phyloP scores from a whole-genome alignment of 2,888 invertebrate species.

The Litoditis marina region DNA sequence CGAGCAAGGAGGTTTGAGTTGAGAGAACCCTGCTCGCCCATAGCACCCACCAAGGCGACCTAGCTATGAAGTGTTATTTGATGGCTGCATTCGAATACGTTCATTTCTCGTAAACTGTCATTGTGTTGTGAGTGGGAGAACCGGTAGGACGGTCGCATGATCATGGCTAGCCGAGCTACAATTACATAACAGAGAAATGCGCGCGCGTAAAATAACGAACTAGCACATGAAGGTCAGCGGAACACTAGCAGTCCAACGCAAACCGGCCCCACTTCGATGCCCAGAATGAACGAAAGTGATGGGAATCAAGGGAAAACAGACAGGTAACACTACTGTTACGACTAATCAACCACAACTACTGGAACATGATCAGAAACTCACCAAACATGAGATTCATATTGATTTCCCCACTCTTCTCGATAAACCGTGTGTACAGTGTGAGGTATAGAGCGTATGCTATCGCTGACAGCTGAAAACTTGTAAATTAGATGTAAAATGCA shows the following conservation, averaged over 20 bases:
- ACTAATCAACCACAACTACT: too few relatives aligned
- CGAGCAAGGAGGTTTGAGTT: too few relatives aligned
- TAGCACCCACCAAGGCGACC: too few relatives aligned
- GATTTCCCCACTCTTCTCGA: constrained; percentile 86
- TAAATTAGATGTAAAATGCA: too few relatives aligned
- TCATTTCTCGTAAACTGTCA: too few relatives aligned
- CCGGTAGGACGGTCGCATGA: too few relatives aligned
- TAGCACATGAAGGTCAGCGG: constrained; percentile 1
- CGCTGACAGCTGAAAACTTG: constrained; percentile 64
- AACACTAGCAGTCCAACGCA: background rate
- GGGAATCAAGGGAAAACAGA: background rate
- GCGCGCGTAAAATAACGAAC: constrained; percentile 1
- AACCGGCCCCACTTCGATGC: background rate
- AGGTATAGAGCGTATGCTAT: constrained; percentile 86
- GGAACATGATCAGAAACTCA: too few relatives aligned
- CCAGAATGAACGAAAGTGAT: background rate
- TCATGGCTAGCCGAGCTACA: too few relatives aligned
- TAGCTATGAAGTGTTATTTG: too few relatives aligned
- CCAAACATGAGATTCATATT: constrained; percentile 93
- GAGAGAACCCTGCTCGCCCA: too few relatives aligned
- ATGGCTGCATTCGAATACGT: too few relatives aligned
- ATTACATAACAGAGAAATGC: constrained; percentile 1
- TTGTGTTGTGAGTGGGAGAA: too few relatives aligned
- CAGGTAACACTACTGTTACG: background rate
- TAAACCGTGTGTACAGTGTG: constrained; percentile 77